Evolutionary conservation across 2,113 vertebrate genomes (phyloP), one percentile per base, ranked within the genome.

Genomic region (Centropristis striata): DNA sequence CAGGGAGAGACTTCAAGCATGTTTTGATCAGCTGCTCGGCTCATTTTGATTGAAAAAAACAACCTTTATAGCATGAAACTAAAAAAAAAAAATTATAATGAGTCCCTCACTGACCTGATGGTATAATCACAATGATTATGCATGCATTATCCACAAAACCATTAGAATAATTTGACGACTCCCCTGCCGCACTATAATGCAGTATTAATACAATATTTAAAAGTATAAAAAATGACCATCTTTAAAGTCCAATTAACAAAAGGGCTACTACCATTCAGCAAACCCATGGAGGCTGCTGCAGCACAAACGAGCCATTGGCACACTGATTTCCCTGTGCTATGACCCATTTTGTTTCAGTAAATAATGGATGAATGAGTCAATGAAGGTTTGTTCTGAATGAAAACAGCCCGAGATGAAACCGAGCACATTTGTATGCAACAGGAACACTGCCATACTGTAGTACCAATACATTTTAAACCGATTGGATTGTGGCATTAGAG

Each of bases 401-500:
- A 60, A 83, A 68, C 32, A 55, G 55, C 20, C 44, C 16, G 1
- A 15, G 47, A 78, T 63, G 49, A 78, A 65, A 73, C 69, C 44
- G 46, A 69, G 55, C 61, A 32, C 25, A 85, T 86, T 72, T 80
- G 75, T 80, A 80, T 85, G 72, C 57, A 59, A 50, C 21, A 47
- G 47, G 42, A 71, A 61, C 25, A 57, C 47, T 37, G 39, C 46
- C 58, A 50, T 28, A 37, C 72, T 51, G 41, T 73, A 41, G 54
- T 28, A 51, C 25, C 58, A 79, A 59, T 42, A 73, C 27, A 27
- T 53, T 74, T 54, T 27, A 69, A 63, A 82, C 61, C 77, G 54
- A 75, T n/a, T 72, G 77, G 51, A 53, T 70, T 74, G 32, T 81
- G 58, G 20, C 68, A 84, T 71, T 75, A 57, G 36, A 63, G n/a